Conservation (phyloP, 1,140 invertebrate species). For the Ladona fulva region DNA sequence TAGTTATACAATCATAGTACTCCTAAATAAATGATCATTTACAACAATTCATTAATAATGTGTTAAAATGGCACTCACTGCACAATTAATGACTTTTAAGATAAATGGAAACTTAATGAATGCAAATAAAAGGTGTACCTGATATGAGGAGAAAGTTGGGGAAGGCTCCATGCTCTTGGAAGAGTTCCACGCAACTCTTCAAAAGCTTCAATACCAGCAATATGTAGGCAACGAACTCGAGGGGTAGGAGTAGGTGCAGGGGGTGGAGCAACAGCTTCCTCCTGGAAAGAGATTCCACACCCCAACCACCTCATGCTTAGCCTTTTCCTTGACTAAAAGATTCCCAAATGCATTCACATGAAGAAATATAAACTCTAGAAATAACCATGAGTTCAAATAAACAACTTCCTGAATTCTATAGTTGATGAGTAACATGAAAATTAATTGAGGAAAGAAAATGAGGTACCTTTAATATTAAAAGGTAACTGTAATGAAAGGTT, state of each 20-base stretch:
- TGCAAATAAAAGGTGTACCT: slow-evolving; percentile 27
- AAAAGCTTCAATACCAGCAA: slow-evolving; percentile 57
- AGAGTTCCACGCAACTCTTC: slow-evolving; percentile 53
- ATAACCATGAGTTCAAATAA: no score
- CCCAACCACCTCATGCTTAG: neutral
- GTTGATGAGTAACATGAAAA: no score
- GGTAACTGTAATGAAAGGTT: no score
- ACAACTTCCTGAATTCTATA: no score
- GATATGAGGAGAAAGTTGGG: slow-evolving; percentile 41
- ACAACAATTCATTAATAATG: neutral
- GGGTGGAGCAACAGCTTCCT: neutral
- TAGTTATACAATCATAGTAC: no score
- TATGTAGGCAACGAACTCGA: slow-evolving; percentile 43
- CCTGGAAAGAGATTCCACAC: neutral
- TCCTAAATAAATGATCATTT: no score
- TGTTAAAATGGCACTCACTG: no score
- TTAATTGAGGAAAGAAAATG: no score
- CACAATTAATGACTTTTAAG: no score
- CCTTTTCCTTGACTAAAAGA: neutral
- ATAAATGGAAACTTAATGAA: neutral
- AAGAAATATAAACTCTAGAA: no score
- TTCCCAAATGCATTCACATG: no score
- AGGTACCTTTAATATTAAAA: no score
- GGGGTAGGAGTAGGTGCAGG: neutral
- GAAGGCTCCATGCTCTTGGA: slow-evolving; percentile 67